phyloP scores from a whole-genome alignment of 2,888 invertebrate species.

The Thereva unica region DNA sequence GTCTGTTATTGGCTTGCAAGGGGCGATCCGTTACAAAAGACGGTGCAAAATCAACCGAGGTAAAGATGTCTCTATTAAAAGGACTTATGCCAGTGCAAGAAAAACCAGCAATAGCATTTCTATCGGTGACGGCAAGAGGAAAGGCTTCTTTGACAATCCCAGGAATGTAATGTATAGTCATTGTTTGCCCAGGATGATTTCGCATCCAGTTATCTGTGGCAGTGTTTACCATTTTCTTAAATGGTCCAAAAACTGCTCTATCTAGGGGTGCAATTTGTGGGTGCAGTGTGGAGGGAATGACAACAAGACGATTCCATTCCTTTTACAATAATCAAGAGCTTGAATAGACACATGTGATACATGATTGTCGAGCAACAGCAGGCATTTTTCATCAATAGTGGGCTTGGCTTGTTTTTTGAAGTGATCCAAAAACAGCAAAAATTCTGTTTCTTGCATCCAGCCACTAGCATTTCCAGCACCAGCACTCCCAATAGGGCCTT shows the following conservation, averaged over 20 bases:
- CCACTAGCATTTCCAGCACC: not conserved
- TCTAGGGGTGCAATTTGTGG: not conserved
- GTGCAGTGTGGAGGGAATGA: not conserved
- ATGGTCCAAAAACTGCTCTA: not conserved
- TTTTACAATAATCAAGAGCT: not conserved
- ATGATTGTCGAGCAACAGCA: too few relatives aligned
- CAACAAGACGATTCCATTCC: not conserved
- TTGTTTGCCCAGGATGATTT: slow-evolving; percentile 1
- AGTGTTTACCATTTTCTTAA: not conserved
- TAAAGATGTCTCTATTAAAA: too few relatives aligned
- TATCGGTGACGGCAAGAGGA: not conserved
- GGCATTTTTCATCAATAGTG: too few relatives aligned
- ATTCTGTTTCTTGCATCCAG: not conserved
- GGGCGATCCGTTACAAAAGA: not conserved
- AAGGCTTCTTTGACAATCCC: not conserved
- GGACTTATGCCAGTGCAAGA: too few relatives aligned
- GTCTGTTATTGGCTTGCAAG: too few relatives aligned
- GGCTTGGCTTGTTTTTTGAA: too few relatives aligned
- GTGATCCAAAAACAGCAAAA: not conserved
- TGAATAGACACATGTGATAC: too few relatives aligned
- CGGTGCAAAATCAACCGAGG: not conserved
- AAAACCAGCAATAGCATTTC: not conserved
- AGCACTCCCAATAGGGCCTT: not conserved
- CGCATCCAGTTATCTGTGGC: not conserved
- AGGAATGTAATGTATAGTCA: not conserved